A percentile compares a stretch with the other conserved stretches of the same genome.
Conservation (phyloP, 2,113 vertebrate genomes). For the Petrocephalus microphthalmus region DNA sequence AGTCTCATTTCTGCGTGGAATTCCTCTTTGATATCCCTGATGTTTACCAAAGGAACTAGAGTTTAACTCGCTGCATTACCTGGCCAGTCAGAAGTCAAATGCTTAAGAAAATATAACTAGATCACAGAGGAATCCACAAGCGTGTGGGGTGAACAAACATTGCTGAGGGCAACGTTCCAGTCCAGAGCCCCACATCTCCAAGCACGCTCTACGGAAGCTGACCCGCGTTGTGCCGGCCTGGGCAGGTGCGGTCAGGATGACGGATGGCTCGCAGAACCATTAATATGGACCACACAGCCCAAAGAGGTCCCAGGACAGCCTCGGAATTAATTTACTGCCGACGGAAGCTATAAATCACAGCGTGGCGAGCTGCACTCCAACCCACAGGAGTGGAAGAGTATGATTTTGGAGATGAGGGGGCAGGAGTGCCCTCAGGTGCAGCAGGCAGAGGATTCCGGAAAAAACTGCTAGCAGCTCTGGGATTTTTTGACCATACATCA, state of each 20-base stretch:
- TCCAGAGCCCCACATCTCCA: not conserved
- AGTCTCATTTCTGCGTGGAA: not conserved
- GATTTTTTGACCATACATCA: not conserved
- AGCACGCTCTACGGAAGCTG: not conserved
- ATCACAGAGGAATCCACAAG: not conserved
- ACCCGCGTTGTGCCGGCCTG: not conserved
- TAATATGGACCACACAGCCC: constrained; percentile 46
- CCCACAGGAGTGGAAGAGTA: constrained; percentile 44
- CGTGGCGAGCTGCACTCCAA: constrained; percentile 50
- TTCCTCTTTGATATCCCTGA: not conserved
- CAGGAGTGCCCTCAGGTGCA: not conserved
- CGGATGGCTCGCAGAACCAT: constrained; percentile 54
- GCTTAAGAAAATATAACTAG: not conserved
- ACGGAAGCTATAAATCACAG: constrained; percentile 59
- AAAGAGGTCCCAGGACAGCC: constrained; percentile 45
- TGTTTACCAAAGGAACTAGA: not conserved
- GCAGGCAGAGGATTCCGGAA: not conserved
- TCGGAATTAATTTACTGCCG: constrained; percentile 59
- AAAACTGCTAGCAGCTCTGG: not conserved
- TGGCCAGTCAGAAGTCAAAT: not conserved
- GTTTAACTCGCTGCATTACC: not conserved
- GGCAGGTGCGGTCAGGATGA: constrained; percentile 43
- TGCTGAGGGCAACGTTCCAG: not conserved
- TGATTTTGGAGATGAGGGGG: constrained; percentile 36
- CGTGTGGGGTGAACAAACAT: not conserved